Conservation (phyloP, 2,113 vertebrate genomes). For the Lampris incognitus region DNA sequence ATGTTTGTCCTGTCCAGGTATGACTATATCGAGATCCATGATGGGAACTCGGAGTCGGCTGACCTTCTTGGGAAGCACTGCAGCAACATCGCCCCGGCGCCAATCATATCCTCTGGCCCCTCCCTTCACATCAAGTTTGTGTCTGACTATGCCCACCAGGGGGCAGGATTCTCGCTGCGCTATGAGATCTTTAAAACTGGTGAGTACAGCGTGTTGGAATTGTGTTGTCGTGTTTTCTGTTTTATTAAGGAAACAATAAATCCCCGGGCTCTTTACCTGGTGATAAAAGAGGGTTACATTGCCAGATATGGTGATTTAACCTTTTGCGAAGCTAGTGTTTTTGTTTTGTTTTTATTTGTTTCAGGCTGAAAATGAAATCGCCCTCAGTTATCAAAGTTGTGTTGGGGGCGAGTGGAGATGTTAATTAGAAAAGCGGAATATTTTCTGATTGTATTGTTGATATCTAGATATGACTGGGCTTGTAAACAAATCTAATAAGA, state of each 20-base stretch:
- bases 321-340: too few species aligned
- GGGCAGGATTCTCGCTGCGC: slow-evolving; percentile 96
- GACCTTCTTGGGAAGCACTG: slow-evolving; percentile 97
- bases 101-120: slow-evolving; percentile 95
- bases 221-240: background rate
- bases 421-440: too few species aligned
- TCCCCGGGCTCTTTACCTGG: too few species aligned
- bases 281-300: too few species aligned
- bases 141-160: slow-evolving; percentile 97
- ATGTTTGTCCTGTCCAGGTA: slow-evolving; percentile 83
- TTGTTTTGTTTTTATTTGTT: too few species aligned
- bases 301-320: too few species aligned
- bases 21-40: slow-evolving; percentile 97
- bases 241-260: background rate
- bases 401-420: too few species aligned
- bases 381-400: too few species aligned
- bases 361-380: too few species aligned
- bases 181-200: slow-evolving; percentile 99
- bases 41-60: slow-evolving; percentile 89
- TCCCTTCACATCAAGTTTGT: slow-evolving; percentile 95
- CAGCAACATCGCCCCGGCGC: slow-evolving; percentile 95
- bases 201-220: slow-evolving; percentile 66
- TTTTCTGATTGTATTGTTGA: too few species aligned
- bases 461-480: too few species aligned
- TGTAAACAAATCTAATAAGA: too few species aligned